Percentiles rank a stretch among this genome's conserved stretches.
Conservation (phyloP, 2,113 vertebrate genomes). For the Cranoglanis bouderius region DNA sequence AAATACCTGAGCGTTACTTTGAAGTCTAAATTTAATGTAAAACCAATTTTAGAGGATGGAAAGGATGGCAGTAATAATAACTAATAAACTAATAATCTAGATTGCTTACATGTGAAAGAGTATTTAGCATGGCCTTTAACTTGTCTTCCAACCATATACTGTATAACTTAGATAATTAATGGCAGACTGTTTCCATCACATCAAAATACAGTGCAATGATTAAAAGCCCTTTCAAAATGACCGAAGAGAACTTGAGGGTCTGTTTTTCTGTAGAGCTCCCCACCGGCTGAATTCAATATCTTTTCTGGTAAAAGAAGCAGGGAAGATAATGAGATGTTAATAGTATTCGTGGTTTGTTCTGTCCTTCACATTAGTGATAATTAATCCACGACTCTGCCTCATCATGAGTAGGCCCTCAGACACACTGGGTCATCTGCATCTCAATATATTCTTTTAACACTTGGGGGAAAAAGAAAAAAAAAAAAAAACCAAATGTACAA, state of each 20-base stretch:
- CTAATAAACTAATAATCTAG: background rate
- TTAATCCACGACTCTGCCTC: conserved; percentile 22
- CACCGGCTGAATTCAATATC: conserved; percentile 36
- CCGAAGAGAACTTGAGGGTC: conserved; percentile 9
- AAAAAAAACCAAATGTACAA: too few species aligned
- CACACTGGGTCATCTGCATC: conserved; percentile 3
- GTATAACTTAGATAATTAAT: conserved; percentile 7
- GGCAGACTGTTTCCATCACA: background rate
- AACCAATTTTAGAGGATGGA: background rate
- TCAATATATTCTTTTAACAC: background rate
- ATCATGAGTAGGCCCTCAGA: conserved; percentile 14
- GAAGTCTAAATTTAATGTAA: background rate
- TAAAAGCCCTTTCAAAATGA: background rate
- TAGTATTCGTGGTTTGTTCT: conserved; percentile 30
- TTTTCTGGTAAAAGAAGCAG: conserved; percentile 28
- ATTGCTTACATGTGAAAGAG: background rate
- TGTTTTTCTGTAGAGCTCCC: conserved; percentile 11
- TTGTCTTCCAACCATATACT: background rate
- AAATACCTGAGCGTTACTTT: background rate
- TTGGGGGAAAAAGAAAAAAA: too few species aligned
- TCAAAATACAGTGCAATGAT: background rate
- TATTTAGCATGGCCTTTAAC: background rate
- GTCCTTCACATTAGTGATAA: conserved; percentile 43
- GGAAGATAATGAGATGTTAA: conserved; percentile 46
- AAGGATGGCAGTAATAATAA: background rate